Base-by-base conservation (phyloP, 2,888 invertebrate species). In the Oscheius sp. region DNA sequence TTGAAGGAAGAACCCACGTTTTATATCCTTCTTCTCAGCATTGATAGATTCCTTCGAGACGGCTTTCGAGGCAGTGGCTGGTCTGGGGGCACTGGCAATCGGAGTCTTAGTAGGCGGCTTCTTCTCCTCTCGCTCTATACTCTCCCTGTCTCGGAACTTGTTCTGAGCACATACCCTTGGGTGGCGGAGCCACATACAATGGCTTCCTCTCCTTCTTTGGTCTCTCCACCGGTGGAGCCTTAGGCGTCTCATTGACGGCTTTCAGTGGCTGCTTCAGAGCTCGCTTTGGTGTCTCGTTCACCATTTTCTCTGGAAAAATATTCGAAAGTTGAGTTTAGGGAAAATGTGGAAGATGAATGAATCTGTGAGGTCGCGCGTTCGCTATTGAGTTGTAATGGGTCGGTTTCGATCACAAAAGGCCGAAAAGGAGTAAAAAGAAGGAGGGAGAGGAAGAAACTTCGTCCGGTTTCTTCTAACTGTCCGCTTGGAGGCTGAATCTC, bases 161-260 rank as follows among this genome's bases (percentile, higher is more conserved):
- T 42, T 42, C 7, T 42, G 7, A 42, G 7, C 7, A 42, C 51
- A 13, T 55, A 79, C 78, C 80, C 78, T 82, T 82, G 1, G 80
- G 76, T 33, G 82, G 79, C 10, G 82, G 82, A 32, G 82, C 70
- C n/a, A 76, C 77, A 63, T 81, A 81, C 63, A 81, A 73, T 35
- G 81, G 83, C 55, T 83, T 82, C 35, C 82, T 66, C 53, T 82
- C 79, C 65, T 79, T 79, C 60, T 82, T 82, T 21, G 55, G 70
- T 55, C 79, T 51, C 57, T 82, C 82, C 3, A 78, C 75, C 32
- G 77, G 76, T 29, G 80, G 77, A 47, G 73, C 73, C 33, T 66
- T 50, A 1, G 74, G 59, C 35, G 75, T 73, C 7, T 70, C 76
- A 53, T 78, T 79, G 33, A 76, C 71, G 1, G 77, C 71, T 58